Evolutionary conservation across 2,888 invertebrate genomes (phyloP).

Genomic region (Cosmia trapezina): DNA sequence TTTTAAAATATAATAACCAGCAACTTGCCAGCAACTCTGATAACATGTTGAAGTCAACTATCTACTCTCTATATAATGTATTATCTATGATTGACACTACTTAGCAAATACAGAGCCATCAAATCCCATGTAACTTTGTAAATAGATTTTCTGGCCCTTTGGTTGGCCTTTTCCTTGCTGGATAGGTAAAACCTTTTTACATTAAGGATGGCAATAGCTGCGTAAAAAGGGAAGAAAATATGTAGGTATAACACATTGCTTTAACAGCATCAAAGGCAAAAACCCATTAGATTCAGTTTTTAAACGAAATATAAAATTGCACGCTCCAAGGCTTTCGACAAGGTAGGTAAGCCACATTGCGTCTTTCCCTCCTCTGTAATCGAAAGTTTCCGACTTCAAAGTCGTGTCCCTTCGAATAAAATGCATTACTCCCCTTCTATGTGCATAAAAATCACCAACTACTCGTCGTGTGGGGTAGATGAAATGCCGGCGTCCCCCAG

Average conservation of each 20-base stretch:
- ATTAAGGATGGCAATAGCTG: not conserved
- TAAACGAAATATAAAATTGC: constrained; percentile 53
- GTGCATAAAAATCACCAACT: constrained; percentile 74
- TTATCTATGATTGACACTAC: not conserved
- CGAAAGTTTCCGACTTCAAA: constrained; percentile 72
- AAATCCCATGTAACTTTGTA: not conserved
- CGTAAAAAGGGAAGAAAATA: not conserved
- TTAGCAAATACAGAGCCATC: constrained; percentile 5
- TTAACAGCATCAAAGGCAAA: constrained; percentile 29
- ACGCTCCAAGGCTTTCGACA: constrained; percentile 54
- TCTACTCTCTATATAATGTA: no score
- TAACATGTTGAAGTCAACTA: not conserved
- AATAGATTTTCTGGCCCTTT: not conserved
- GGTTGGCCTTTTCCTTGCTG: not conserved
- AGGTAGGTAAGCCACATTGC: constrained; percentile 61
- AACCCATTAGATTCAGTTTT: constrained; percentile 7
- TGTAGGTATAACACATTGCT: not conserved
- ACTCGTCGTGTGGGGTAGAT: constrained; percentile 78
- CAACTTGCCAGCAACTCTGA: no score
- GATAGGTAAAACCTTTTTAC: constrained; percentile 11
- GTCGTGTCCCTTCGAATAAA: constrained; percentile 70
- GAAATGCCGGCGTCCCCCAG: constrained; percentile 81
- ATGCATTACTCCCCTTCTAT: constrained; percentile 74
- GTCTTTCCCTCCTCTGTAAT: constrained; percentile 60
- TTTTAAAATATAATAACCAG: not conserved